phyloP scores from a whole-genome alignment of 2,888 invertebrate genomes.

The Pristionchus arcanus region DNA sequence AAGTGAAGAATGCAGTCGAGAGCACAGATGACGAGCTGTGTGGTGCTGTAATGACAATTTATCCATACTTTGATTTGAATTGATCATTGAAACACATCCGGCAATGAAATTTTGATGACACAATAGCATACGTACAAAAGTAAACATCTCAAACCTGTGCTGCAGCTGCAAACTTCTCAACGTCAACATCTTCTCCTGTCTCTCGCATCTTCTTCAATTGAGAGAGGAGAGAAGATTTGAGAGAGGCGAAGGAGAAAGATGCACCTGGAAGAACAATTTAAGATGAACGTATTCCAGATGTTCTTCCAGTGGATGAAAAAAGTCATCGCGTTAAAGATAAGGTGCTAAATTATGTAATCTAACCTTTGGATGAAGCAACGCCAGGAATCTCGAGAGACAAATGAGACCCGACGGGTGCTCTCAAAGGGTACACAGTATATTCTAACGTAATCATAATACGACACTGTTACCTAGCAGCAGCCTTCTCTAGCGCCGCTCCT shows the following conservation, averaged over 20 bases:
- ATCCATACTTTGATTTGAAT: too few relatives aligned
- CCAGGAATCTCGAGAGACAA: constrained; percentile 12
- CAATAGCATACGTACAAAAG: neutral
- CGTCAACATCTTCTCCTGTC: neutral
- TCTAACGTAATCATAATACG: neutral
- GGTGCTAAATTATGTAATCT: neutral
- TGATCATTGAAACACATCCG: too few relatives aligned
- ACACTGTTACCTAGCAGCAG: constrained; percentile 60
- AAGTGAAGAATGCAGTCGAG: constrained; percentile 61
- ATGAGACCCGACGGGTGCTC: constrained; percentile 2
- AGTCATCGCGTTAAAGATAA: too few relatives aligned
- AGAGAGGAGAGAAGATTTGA: constrained; percentile 66
- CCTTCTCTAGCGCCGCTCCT: constrained; percentile 64
- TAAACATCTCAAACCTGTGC: neutral
- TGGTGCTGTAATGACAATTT: constrained; percentile 57
- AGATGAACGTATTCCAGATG: too few relatives aligned
- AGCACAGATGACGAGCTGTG: constrained; percentile 65
- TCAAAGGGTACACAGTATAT: neutral
- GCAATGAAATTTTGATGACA: too few relatives aligned
- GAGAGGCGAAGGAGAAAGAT: constrained; percentile 66
- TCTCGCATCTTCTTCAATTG: constrained; percentile 38
- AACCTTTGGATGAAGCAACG: constrained; percentile 31
- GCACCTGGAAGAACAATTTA: constrained; percentile 42
- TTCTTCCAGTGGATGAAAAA: too few relatives aligned
- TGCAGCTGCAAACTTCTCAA: constrained; percentile 10